Conservation (phyloP, 2,888 invertebrate genomes). For the Drosophila nigricruria region DNA sequence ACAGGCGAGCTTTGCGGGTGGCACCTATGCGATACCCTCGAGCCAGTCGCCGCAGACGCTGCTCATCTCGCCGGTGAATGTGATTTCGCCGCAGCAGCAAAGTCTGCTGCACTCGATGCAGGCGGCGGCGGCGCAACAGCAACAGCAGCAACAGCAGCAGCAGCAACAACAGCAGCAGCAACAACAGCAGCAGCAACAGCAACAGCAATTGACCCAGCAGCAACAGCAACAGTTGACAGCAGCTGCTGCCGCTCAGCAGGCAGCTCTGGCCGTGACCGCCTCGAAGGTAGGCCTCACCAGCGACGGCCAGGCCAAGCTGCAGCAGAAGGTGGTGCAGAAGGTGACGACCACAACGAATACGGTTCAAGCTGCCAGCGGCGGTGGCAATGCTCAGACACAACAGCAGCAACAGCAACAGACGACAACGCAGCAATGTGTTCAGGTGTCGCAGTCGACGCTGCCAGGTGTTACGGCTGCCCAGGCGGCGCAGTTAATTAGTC, state of each 20-base stretch:
- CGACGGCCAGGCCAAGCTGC: conserved; percentile 82
- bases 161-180: conserved; percentile 56
- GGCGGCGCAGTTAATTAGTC: conserved; percentile 91
- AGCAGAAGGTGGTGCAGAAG: conserved; percentile 87
- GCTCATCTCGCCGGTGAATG: conserved; percentile 87
- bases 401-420: conserved; percentile 83
- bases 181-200: conserved; percentile 51
- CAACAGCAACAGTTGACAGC: conserved; percentile 53
- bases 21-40: conserved; percentile 91
- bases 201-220: conserved; percentile 34
- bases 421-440: conserved; percentile 89
- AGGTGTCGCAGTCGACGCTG: conserved; percentile 89
- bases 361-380: conserved; percentile 75
- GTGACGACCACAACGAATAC: conserved; percentile 84
- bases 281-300: conserved; percentile 42
- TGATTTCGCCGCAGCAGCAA: conserved; percentile 85
- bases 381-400: conserved; percentile 49
- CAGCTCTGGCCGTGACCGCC: conserved; percentile 48
- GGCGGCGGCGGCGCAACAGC: conserved; percentile 70
- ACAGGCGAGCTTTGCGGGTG: conserved; percentile 82
- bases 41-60: conserved; percentile 92
- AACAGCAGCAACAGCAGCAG: conserved; percentile 76
- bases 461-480: conserved; percentile 85
- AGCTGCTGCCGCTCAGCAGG: conserved; percentile 62
- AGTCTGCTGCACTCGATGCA: conserved; percentile 84